These are phyloP conservation scores for Aramus guarauna DNA, from an alignment of 2,113 vertebrate genomes.

Conservation along the genomic window DNA sequence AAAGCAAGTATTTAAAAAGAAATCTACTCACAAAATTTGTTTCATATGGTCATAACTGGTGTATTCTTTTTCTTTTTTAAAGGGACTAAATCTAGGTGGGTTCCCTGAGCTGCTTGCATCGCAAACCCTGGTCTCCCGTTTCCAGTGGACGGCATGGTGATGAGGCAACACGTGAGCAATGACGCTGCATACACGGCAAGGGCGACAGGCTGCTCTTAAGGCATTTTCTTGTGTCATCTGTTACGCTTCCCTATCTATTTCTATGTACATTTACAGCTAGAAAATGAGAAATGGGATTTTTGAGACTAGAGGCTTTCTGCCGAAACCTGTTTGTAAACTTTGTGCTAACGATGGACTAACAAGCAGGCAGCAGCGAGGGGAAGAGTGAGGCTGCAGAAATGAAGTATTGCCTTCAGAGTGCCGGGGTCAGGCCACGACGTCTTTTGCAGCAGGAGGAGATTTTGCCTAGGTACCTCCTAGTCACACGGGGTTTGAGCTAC, in stretches of 20 bases:
- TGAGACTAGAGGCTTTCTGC: not conserved
- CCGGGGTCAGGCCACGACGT: not conserved
- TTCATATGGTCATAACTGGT: not conserved
- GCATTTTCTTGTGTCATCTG: constrained; percentile 41
- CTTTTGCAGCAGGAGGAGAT: not conserved
- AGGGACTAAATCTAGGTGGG: not conserved
- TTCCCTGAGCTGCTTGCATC: not conserved
- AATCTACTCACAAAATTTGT: not conserved
- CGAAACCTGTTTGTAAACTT: not conserved
- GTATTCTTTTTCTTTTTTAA: too few relatives aligned
- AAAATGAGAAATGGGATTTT: not conserved
- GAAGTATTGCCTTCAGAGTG: not conserved
- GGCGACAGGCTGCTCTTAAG: constrained; percentile 39
- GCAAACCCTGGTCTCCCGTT: not conserved
- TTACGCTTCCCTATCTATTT: not conserved
- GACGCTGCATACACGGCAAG: not conserved
- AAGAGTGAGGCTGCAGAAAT: constrained; percentile 12
- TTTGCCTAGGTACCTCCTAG: not conserved
- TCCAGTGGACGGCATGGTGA: not conserved
- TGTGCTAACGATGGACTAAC: not conserved
- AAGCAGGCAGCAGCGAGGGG: constrained; percentile 25
- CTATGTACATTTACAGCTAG: not conserved
- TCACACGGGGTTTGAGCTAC: not conserved
- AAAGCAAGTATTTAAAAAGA: not conserved
- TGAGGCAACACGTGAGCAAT: not conserved